Conservation (phyloP, 2,888 invertebrate species). For the Catocala nupta region DNA sequence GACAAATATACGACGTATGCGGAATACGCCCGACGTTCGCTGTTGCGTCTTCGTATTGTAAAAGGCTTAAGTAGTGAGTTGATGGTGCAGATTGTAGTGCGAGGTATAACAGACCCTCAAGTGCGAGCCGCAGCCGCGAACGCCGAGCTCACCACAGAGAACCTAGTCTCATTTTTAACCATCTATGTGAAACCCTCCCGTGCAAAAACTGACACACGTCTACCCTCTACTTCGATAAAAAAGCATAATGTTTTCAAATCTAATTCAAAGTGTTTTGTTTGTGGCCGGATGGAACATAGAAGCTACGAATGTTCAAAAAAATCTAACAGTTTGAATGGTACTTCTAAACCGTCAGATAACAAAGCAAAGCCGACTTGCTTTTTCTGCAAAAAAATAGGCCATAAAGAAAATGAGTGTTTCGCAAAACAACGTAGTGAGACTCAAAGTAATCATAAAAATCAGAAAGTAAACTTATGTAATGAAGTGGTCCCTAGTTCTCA, state of each 20-base stretch:
- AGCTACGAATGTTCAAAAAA: constrained; percentile 1
- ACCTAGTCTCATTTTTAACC: constrained; percentile 11
- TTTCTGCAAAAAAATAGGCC: constrained; percentile 2
- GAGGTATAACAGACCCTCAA: constrained; percentile 10
- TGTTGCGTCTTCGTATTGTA: constrained; percentile 16
- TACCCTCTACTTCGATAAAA: not conserved
- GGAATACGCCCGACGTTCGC: constrained; percentile 23
- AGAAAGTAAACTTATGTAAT: constrained; percentile 16
- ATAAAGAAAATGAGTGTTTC: not conserved
- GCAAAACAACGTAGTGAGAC: not conserved
- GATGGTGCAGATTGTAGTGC: not conserved
- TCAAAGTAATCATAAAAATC: constrained; percentile 1
- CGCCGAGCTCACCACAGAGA: constrained; percentile 7
- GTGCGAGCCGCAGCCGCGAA: constrained; percentile 5
- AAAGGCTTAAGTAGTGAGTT: constrained; percentile 3
- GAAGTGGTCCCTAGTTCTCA: not conserved
- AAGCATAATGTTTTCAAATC: not conserved
- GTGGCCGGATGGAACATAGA: not conserved
- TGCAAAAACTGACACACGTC: constrained; percentile 1
- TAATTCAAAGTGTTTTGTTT: not conserved
- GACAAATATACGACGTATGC: constrained; percentile 25
- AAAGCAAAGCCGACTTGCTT: not conserved
- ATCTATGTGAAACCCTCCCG: constrained; percentile 11
- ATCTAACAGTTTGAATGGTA: not conserved
- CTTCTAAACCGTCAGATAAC: not conserved